Percentiles rank a stretch among this genome's conserved stretches.
Conservation (phyloP, 1,140 invertebrate genomes). For the Drosophila rhopaloa region DNA sequence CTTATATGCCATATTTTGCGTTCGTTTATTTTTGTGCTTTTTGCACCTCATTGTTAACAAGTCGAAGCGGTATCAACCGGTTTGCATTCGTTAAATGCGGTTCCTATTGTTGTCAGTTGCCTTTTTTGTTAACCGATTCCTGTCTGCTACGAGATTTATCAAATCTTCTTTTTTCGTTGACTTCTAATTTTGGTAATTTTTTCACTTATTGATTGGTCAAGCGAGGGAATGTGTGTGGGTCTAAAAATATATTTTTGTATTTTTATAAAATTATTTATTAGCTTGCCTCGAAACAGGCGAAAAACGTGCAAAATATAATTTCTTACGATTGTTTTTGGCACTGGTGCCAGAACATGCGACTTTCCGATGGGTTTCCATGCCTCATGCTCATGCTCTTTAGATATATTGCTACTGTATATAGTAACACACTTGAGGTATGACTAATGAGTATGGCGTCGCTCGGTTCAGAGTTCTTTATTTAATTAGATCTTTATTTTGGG, state of each 20-base stretch:
- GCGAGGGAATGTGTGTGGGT: constrained; percentile 1
- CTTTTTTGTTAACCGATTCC: not conserved
- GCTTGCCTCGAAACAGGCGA: constrained; percentile 18
- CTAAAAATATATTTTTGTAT: constrained; percentile 37
- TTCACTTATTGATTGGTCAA: constrained; percentile 20
- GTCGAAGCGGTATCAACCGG: constrained; percentile 33
- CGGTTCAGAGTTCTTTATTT: constrained; percentile 35
- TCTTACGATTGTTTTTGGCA: constrained; percentile 46
- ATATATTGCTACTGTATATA: constrained; percentile 14
- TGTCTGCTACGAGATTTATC: constrained; percentile 12
- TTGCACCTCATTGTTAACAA: constrained; percentile 53
- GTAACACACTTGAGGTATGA: constrained; percentile 44
- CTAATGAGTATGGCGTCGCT: constrained; percentile 46
- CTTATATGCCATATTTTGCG: constrained; percentile 13
- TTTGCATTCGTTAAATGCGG: constrained; percentile 42
- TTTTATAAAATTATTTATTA: constrained; percentile 50
- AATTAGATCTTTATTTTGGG: constrained; percentile 3
- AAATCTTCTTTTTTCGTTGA: constrained; percentile 6
- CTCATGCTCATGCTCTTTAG: constrained; percentile 20
- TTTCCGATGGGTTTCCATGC: constrained; percentile 45
- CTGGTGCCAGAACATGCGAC: constrained; percentile 44
- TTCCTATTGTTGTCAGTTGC: constrained; percentile 11
- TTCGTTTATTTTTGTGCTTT: constrained; percentile 4
- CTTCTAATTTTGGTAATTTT: constrained; percentile 50
- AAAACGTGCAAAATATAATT: constrained; percentile 69